Percentiles rank a stretch among this genome's conserved stretches.
phyloP scores from a whole-genome alignment of 2,113 vertebrate species.

The Dascyllus trimaculatus region DNA sequence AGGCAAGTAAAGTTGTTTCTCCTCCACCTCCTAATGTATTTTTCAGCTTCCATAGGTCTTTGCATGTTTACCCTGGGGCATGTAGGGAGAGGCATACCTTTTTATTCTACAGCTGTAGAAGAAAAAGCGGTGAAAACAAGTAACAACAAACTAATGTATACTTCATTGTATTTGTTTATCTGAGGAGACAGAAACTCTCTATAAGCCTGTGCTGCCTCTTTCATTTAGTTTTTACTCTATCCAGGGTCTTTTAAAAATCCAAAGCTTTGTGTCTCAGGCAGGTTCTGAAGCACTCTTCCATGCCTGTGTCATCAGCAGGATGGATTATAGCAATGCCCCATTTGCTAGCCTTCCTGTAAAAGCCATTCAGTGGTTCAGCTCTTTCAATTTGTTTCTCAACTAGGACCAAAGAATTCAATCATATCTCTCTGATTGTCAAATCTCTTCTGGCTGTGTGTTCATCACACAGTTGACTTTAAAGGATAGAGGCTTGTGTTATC shows the following conservation, averaged over 20 bases:
- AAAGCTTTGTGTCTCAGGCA: not conserved
- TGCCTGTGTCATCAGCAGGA: not conserved
- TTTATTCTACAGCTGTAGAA: constrained; percentile 24
- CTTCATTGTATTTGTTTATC: constrained; percentile 13
- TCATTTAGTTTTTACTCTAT: not conserved
- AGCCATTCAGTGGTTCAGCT: not conserved
- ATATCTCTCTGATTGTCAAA: not conserved
- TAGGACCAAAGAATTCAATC: not conserved
- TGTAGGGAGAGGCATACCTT: constrained; percentile 18
- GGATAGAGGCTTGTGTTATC: not conserved
- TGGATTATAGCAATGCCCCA: not conserved
- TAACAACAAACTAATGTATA: no score
- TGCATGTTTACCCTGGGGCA: constrained; percentile 32
- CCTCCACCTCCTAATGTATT: constrained; percentile 18
- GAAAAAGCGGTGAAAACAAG: constrained; percentile 11
- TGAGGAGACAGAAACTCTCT: not conserved
- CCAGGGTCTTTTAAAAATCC: not conserved
- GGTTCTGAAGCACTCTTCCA: not conserved
- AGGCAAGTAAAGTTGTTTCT: constrained; percentile 34
- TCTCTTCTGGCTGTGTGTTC: not conserved
- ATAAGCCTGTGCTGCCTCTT: not conserved
- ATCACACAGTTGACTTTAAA: not conserved
- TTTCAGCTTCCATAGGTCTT: constrained; percentile 21
- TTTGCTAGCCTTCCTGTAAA: not conserved
- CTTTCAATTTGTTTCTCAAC: not conserved